Evolutionary conservation across 2,113 vertebrate species (phyloP).

Genomic region (Oncorhynchus keta): DNA sequence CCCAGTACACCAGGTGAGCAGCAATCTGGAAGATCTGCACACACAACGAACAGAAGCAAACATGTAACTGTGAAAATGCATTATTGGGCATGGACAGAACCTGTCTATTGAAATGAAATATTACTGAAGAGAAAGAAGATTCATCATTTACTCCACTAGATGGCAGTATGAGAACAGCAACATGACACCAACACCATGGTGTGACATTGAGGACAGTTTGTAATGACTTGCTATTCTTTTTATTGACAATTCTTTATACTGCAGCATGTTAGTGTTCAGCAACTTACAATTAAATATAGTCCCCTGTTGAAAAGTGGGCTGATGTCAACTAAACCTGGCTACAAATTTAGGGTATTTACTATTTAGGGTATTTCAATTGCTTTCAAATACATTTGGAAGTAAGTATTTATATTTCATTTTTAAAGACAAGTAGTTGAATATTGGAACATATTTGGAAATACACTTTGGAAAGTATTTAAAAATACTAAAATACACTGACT

Average conservation of each 20-base stretch:
- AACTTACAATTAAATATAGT: not conserved
- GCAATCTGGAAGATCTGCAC: conserved; percentile 95
- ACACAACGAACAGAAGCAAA: not conserved
- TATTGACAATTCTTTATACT: not conserved
- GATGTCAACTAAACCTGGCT: not conserved
- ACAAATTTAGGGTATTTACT: too few species aligned
- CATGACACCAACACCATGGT: not conserved
- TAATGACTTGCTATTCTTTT: not conserved
- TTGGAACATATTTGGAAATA: too few species aligned
- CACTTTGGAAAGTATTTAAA: too few species aligned
- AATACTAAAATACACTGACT: too few species aligned
- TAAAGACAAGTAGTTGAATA: too few species aligned
- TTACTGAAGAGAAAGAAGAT: not conserved
- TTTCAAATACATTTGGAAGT: too few species aligned
- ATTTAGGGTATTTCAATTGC: too few species aligned
- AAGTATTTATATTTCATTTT: too few species aligned
- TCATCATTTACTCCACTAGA: conserved; percentile 54
- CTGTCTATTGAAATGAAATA: not conserved
- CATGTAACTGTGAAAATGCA: not conserved
- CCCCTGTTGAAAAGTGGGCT: not conserved
- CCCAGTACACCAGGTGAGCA: conserved; percentile 97
- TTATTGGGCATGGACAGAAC: not conserved
- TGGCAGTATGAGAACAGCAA: conserved; percentile 34
- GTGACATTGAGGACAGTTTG: too few species aligned
- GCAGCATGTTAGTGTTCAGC: not conserved